Conservation (phyloP, 2,797 vertebrate genomes). For the Echeneis naucrates region DNA sequence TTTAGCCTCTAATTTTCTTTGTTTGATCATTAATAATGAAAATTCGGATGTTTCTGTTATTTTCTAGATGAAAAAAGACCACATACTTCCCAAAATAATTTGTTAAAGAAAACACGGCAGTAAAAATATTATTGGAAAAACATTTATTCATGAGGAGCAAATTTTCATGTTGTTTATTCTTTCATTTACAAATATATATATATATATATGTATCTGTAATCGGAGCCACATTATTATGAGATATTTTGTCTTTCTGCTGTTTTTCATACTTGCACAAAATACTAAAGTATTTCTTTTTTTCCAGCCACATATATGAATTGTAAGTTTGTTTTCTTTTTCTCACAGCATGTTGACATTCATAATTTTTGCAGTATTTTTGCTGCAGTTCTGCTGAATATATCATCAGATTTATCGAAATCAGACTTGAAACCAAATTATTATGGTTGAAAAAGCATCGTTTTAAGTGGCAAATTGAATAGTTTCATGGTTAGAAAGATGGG, state of each 20-base stretch:
- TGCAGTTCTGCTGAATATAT: slow-evolving; percentile 6
- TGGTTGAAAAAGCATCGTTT: slow-evolving; percentile 4
- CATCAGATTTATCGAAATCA: slow-evolving; percentile 28
- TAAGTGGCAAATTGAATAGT: slow-evolving; percentile 14
- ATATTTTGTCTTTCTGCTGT: background rate
- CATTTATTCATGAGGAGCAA: background rate
- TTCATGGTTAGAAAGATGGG: slow-evolving; percentile 28
- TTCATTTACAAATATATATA: slow-evolving; percentile 1
- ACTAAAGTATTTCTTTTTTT: slow-evolving; percentile 5
- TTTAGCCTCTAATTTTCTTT: background rate
- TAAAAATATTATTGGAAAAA: background rate
- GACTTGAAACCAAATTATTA: slow-evolving; percentile 3
- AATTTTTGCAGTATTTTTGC: slow-evolving; percentile 12
- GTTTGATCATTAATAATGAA: background rate
- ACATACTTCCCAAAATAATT: background rate
- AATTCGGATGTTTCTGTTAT: background rate
- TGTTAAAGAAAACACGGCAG: background rate
- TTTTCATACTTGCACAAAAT: background rate
- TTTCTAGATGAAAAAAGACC: background rate
- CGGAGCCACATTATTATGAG: too few species aligned
- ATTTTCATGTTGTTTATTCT: background rate
- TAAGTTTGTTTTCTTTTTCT: background rate
- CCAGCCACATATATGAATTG: background rate
- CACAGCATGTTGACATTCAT: slow-evolving; percentile 1
- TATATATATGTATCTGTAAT: background rate